Conservation (phyloP, 1,140 invertebrate genomes). For the Musca vetustissima region DNA sequence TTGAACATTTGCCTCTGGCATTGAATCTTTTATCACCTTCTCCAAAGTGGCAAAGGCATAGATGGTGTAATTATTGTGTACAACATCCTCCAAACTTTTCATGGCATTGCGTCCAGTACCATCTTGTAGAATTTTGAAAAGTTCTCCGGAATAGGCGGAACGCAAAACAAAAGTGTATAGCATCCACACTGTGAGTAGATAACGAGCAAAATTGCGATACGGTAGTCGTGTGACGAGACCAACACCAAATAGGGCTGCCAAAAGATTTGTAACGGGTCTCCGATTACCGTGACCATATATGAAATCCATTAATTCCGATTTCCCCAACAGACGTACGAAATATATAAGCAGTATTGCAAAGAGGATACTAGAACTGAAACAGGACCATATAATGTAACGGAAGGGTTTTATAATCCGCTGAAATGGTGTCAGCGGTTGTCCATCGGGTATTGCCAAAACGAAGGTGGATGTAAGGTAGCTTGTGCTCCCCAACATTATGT, state of each 20-base stretch:
- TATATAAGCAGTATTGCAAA: conserved; percentile 33
- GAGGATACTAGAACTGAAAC: conserved; percentile 31
- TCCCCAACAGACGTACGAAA: conserved; percentile 12
- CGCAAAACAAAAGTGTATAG: conserved; percentile 42
- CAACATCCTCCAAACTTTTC: conserved; percentile 32
- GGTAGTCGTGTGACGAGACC: conserved; percentile 24
- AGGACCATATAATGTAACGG: conserved; percentile 39
- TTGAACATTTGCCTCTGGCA: neutral
- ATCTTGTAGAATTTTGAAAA: conserved; percentile 45
- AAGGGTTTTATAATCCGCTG: conserved; percentile 41
- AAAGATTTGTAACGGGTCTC: conserved; percentile 36
- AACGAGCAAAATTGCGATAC: conserved; percentile 42
- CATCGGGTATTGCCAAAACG: conserved; percentile 38
- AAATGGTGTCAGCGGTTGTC: conserved; percentile 35
- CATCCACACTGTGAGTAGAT: conserved; percentile 39
- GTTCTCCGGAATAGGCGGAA: conserved; percentile 43
- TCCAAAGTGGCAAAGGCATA: conserved; percentile 34
- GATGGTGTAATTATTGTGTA: conserved; percentile 35
- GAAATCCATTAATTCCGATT: conserved; percentile 28
- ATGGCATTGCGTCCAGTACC: conserved; percentile 32
- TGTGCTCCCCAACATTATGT: conserved; percentile 38
- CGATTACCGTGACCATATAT: conserved; percentile 40
- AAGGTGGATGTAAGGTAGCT: conserved; percentile 43
- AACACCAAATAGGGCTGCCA: conserved; percentile 35
- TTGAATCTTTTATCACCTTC: conserved; percentile 26